Conservation (phyloP, 2,888 invertebrate genomes). For the Osmoderma eremita region DNA sequence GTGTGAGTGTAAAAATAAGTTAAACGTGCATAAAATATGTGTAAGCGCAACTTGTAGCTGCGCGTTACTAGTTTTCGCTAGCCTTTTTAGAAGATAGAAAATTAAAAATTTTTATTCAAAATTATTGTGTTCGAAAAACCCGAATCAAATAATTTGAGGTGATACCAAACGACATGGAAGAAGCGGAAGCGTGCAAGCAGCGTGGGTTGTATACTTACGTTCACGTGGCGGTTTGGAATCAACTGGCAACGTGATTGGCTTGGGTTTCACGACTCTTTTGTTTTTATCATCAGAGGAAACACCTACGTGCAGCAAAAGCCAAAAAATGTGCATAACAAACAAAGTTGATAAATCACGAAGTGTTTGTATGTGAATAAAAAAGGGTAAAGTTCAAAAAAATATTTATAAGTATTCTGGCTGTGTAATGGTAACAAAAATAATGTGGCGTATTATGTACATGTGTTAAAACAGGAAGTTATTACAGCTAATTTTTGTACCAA, state of each 20-base stretch:
- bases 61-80: background rate
- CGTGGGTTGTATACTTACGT: constrained; percentile 69
- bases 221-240: constrained; percentile 72
- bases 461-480: no score
- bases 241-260: constrained; percentile 75
- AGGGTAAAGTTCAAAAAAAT: constrained; percentile 14
- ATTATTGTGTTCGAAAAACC: no score
- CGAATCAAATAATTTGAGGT: background rate
- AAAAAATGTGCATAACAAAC: constrained; percentile 50
- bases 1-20: background rate
- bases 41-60: background rate
- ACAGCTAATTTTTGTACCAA: no score
- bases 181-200: constrained; percentile 39
- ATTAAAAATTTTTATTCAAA: background rate
- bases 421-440: constrained; percentile 1
- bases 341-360: constrained; percentile 30
- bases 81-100: background rate
- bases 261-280: constrained; percentile 66
- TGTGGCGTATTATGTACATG: constrained; percentile 2
- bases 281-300: constrained; percentile 59
- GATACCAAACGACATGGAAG: background rate
- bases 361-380: constrained; percentile 14
- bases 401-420: background rate
- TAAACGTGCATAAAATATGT: constrained; percentile 8
- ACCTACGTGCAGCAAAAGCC: constrained; percentile 58